phyloP scores from a whole-genome alignment of 2,113 vertebrate genomes.

The Pseudois nayaur region DNA sequence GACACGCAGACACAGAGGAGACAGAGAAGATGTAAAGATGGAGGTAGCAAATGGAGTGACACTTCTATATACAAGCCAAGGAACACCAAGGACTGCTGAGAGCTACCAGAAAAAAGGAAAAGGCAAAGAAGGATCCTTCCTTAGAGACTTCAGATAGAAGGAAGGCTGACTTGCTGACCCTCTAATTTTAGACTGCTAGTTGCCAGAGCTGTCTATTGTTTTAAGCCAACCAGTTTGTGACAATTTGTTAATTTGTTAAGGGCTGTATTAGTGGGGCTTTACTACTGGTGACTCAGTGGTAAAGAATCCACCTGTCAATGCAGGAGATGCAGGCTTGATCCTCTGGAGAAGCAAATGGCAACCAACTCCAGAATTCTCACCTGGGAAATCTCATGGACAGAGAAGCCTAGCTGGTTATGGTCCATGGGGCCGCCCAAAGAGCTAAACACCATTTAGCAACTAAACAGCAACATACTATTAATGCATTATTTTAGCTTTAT shows the following conservation, averaged over 20 bases:
- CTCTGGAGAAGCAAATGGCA: background rate
- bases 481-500: background rate
- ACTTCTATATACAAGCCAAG: accelerated
- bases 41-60: accelerated
- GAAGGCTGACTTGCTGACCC: background rate
- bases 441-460: background rate
- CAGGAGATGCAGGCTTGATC: background rate
- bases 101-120: background rate
- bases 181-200: background rate
- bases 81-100: background rate
- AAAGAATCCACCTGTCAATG: background rate
- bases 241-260: background rate
- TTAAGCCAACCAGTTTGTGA: background rate
- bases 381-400: background rate
- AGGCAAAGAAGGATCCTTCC: background rate
- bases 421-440: background rate
- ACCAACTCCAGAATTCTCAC: background rate
- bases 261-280: background rate
- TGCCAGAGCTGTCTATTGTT: background rate
- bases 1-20: background rate
- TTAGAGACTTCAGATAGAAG: background rate
- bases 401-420: background rate
- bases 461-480: background rate
- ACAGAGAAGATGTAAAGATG: background rate
- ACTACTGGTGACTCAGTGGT: background rate